Evolutionary conservation across 2,888 invertebrate genomes (phyloP).

Genomic region (Hoplodrina blanda): DNA sequence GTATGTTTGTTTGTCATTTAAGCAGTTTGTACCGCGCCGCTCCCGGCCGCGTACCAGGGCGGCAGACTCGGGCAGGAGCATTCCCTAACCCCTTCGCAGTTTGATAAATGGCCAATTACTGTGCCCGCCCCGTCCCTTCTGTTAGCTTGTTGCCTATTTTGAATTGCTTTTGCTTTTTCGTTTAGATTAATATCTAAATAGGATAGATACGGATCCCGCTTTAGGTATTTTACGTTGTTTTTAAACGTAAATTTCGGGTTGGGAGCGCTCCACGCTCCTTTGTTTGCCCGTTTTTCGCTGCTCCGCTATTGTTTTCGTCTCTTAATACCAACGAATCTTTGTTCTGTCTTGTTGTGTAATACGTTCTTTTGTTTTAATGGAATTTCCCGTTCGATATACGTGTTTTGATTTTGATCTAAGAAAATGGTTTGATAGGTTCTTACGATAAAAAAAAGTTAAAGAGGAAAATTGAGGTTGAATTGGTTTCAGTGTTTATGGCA

Average conservation of each 20-base stretch:
- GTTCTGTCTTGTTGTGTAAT: slow-evolving; percentile 75
- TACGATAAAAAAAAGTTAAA: slow-evolving; percentile 36
- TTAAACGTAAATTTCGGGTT: slow-evolving; percentile 89
- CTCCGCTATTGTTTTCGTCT: slow-evolving; percentile 80
- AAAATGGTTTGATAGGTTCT: slow-evolving; percentile 59
- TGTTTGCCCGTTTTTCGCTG: slow-evolving; percentile 79
- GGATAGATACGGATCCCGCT: slow-evolving; percentile 90
- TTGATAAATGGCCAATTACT: slow-evolving; percentile 92
- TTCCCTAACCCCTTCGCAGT: slow-evolving; percentile 90
- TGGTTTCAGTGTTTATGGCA: neutral
- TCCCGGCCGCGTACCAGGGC: slow-evolving; percentile 78
- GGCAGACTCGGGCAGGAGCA: slow-evolving; percentile 81
- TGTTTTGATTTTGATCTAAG: slow-evolving; percentile 67
- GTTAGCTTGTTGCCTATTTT: slow-evolving; percentile 91
- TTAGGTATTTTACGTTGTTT: slow-evolving; percentile 90
- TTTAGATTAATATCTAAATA: slow-evolving; percentile 91
- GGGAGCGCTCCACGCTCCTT: slow-evolving; percentile 68
- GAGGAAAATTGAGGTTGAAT: neutral
- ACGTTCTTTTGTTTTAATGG: slow-evolving; percentile 75
- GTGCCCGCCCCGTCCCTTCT: slow-evolving; percentile 88
- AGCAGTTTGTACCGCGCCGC: slow-evolving; percentile 62
- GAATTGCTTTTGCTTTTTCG: slow-evolving; percentile 91
- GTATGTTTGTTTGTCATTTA: slow-evolving; percentile 77
- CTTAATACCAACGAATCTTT: slow-evolving; percentile 74
- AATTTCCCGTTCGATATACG: slow-evolving; percentile 67